Evolutionary conservation across 2,888 invertebrate species (phyloP).

Genomic region (Enchytraeus crypticus): DNA sequence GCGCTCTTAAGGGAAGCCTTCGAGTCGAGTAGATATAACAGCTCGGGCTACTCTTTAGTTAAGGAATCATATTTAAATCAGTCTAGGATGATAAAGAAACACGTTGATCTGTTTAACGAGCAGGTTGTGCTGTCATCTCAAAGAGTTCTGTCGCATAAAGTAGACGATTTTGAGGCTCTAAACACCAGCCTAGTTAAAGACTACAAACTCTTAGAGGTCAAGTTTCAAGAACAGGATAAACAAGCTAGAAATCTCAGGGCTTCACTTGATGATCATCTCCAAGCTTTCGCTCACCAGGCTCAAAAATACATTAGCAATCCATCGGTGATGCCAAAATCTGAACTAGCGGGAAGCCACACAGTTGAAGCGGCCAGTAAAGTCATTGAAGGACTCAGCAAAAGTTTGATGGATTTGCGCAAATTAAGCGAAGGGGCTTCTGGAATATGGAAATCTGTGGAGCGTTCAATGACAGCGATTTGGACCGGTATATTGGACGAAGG

Average conservation of each 20-base stretch:
- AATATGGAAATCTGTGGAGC: too few relatives aligned
- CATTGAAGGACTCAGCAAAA: too few relatives aligned
- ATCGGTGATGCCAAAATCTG: too few relatives aligned
- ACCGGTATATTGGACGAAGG: constrained; percentile 10
- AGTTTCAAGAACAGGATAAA: not conserved
- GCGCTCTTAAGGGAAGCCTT: constrained; percentile 12
- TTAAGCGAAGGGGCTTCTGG: too few relatives aligned
- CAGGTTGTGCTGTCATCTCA: constrained; percentile 2
- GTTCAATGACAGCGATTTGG: constrained; percentile 8
- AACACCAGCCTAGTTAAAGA: constrained; percentile 7
- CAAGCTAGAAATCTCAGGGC: not conserved
- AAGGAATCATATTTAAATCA: constrained; percentile 3
- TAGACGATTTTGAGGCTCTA: constrained; percentile 1
- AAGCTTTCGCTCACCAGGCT: constrained; percentile 5
- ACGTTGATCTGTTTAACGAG: constrained; percentile 9
- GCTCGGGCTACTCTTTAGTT: constrained; percentile 6
- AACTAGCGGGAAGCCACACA: too few relatives aligned
- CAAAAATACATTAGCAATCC: constrained; percentile 9
- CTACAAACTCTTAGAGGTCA: not conserved
- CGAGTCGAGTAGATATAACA: constrained; percentile 13
- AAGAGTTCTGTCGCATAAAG: constrained; percentile 2
- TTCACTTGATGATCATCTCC: not conserved
- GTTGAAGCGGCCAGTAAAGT: too few relatives aligned
- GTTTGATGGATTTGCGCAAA: too few relatives aligned
- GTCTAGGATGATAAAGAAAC: not conserved